These are phyloP conservation scores for Lithosia quadra DNA, from an alignment of 2,888 invertebrate genomes.

Conservation along the genomic window DNA sequence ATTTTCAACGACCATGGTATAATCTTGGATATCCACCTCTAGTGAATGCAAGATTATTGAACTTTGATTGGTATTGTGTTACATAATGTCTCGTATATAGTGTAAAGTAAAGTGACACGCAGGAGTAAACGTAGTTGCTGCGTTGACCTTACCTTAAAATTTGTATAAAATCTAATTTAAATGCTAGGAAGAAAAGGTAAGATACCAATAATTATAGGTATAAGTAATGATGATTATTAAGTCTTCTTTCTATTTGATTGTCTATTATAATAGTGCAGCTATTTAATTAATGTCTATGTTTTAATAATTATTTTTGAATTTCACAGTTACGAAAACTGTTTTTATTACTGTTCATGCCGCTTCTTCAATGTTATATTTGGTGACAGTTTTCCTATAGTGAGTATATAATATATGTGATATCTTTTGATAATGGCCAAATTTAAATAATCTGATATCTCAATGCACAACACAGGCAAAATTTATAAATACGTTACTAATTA, in stretches of 20 bases:
- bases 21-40: conserved; percentile 64
- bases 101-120: neutral
- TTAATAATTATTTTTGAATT: neutral
- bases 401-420: conserved; percentile 25
- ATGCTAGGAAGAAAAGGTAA: no score
- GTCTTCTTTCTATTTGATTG: neutral
- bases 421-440: neutral
- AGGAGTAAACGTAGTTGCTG: no score
- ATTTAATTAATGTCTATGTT: neutral
- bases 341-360: conserved; percentile 76
- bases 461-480: no score
- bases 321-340: conserved; percentile 73
- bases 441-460: neutral
- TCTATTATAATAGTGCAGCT: neutral
- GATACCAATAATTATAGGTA: no score
- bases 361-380: conserved; percentile 78
- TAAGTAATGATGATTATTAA: neutral
- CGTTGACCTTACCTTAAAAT: neutral
- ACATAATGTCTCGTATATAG: neutral
- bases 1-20: conserved; percentile 47
- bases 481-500: no score
- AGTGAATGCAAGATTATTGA: conserved; percentile 61
- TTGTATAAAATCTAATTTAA: neutral
- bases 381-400: conserved; percentile 76
- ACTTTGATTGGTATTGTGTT: conserved; percentile 63